Evolutionary conservation across 1,140 invertebrate genomes (phyloP), one percentile per base, ranked within the genome.

Genomic region (Ceratina japonica): DNA sequence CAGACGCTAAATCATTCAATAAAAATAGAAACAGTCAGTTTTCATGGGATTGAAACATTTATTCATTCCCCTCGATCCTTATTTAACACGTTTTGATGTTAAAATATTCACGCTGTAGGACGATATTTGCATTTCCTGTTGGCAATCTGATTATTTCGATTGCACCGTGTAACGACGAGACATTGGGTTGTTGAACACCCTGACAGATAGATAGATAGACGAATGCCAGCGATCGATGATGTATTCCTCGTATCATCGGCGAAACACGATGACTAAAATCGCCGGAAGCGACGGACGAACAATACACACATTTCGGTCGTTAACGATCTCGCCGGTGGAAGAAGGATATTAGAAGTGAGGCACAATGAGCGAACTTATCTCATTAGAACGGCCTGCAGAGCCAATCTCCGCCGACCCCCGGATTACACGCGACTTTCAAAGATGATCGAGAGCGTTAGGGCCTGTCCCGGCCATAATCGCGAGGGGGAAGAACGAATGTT

Each of bases 261-360:
- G 10, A 75, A 65, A 71, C 68, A 70, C 52, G 82, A 85, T 70
- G 73, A 85, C 70, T 80, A 81, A 85, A 85, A 86, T 86, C 77
- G 73, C 80, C 75, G 72, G 70, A 84, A 88, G 76, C 81, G 79
- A 82, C 71, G 79, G 37, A 84, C 75, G 81, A 82, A 85, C 83
- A 81, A 88, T 80, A 44, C 37, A 44, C 37, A 44, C 37, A 84
- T 85, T 85, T 88, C 81, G 81, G 81, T 85, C 86, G 81, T 85
- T 87, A 85, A 83, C 79, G 68, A 37, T 65, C 70, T 61, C 68
- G 61, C 56, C 73, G 54, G 71, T 77, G 73, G 73, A 76, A 75
- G 82, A 72, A 82, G 84, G 85, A 88, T 88, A 89, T 89, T 88
- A 88, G 88, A 89, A 89, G 87, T 87, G 81, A 87, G 82, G 80